phyloP scores from a whole-genome alignment of 2,888 invertebrate genomes.

The Meiosimyza decipiens region DNA sequence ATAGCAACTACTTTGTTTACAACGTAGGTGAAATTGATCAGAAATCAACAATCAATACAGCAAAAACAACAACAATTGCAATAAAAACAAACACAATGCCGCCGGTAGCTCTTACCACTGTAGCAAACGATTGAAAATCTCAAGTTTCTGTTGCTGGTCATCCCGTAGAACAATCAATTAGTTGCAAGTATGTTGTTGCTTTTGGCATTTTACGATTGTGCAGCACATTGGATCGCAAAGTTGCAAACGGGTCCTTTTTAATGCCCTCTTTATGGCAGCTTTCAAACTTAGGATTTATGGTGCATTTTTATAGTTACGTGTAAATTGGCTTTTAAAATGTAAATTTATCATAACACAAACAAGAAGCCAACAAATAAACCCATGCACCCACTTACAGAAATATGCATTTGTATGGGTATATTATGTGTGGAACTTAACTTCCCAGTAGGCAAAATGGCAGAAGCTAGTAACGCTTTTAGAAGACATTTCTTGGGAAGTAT shows the following conservation, averaged over 20 bases:
- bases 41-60: background rate
- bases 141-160: slow-evolving; percentile 25
- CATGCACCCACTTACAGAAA: too few relatives aligned
- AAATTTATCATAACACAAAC: slow-evolving; percentile 61
- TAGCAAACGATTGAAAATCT: background rate
- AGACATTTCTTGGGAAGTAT: too few relatives aligned
- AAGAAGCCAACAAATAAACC: slow-evolving; percentile 1
- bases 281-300: slow-evolving; percentile 60
- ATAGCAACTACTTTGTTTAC: slow-evolving; percentile 21
- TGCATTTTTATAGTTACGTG: slow-evolving; percentile 65
- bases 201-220: slow-evolving; percentile 30
- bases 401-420: too few relatives aligned
- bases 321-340: slow-evolving; percentile 66
- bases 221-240: slow-evolving; percentile 21
- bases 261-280: slow-evolving; percentile 41
- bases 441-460: too few relatives aligned
- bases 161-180: slow-evolving; percentile 62
- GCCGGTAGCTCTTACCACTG: slow-evolving; percentile 12
- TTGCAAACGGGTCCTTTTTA: slow-evolving; percentile 3
- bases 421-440: too few relatives aligned
- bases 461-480: too few relatives aligned
- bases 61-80: too few relatives aligned
- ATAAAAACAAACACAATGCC: background rate
- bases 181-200: slow-evolving; percentile 49
- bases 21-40: slow-evolving; percentile 24